Evolutionary conservation across 1,140 invertebrate genomes (phyloP), one percentile per base, ranked within the genome.

Genomic region (Plodia interpunctella): DNA sequence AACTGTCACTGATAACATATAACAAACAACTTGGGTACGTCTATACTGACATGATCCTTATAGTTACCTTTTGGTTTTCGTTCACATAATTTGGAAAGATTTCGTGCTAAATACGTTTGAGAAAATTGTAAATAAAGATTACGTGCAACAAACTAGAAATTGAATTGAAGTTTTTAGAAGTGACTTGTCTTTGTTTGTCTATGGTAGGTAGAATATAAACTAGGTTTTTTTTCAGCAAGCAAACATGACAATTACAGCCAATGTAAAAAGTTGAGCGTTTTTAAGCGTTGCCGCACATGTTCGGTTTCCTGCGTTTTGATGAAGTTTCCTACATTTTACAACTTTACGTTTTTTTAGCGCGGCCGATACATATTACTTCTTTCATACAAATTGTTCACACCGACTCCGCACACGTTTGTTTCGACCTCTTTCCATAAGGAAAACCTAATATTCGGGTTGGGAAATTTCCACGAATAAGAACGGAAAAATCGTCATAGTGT

Each of bases 91-190:
- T 80, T 66, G 70, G 59, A 63, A 49, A 70, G 71, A 72, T 63
- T 71, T 68, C 68, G 60, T 65, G 19, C 5, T 15, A 72, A 74
- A 72, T 76, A 76, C 69, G 66, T 78, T 81, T 72, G 52, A 63
- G 70, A 80, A 82, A 44, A 84, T 86, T 76, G 83, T 88, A 90
- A 90, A 88, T 88, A 88, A 78, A 81, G 78, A 87, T 88, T 88
- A 90, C 86, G 84, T 88, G 77, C 84, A 87, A 87, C 80, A 85
- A 80, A 77, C 67, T 76, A 78, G 64, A 63, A 62, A 67, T 44
- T 44, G 38, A 44, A 17, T 44, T 10, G 30, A 32, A 32, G 11
- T 32, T 32, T n/a, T 32, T 72, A 68, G 71, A 77, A 81, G 63
- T 25, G 21, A 25, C 2, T n/a, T 71, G 65, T 74, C 74, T 80